These are phyloP conservation scores for Oryzias woworae DNA, from an alignment of 2,113 vertebrate genomes.

Conservation along the genomic window DNA sequence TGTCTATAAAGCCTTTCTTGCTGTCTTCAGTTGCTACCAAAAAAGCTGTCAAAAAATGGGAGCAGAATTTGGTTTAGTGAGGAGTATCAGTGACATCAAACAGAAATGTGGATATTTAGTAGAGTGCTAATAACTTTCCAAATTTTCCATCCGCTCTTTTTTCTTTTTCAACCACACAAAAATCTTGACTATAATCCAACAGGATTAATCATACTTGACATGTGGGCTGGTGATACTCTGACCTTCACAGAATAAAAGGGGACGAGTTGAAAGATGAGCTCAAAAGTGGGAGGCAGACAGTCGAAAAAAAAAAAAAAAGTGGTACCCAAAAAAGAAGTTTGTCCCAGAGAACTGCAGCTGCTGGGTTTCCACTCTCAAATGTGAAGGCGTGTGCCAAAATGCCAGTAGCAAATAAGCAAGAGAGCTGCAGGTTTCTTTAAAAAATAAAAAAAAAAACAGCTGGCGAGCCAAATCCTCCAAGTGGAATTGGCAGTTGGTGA, in stretches of 20 bases:
- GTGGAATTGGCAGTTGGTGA: constrained; percentile 44
- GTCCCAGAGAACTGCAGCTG: constrained; percentile 53
- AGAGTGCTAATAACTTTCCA: no score
- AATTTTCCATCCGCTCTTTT: no score
- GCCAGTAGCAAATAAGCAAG: constrained; percentile 20
- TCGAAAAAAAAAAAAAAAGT: constrained; percentile 19
- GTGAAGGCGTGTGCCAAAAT: constrained; percentile 57
- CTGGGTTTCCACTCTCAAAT: constrained; percentile 24
- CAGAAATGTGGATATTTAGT: neutral
- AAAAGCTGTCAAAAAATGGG: neutral
- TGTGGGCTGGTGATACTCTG: constrained; percentile 45
- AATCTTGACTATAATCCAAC: constrained; percentile 38
- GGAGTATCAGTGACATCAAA: constrained; percentile 5
- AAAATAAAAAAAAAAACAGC: constrained; percentile 43
- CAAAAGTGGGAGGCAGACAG: constrained; percentile 19
- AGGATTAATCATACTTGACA: constrained; percentile 42
- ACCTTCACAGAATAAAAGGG: constrained; percentile 28
- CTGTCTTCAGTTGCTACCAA: constrained; percentile 47
- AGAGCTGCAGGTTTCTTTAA: constrained; percentile 24
- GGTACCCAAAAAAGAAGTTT: constrained; percentile 5
- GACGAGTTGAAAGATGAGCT: constrained; percentile 5
- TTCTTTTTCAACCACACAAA: constrained; percentile 11
- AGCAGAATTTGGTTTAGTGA: constrained; percentile 10
- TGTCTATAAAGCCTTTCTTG: constrained; percentile 3
- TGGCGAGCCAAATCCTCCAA: constrained; percentile 43